A percentile compares a stretch with the other conserved stretches of the same genome.
These are phyloP conservation scores for Cephalopachus bancanus DNA, from an alignment of 2,797 vertebrate genomes.

Conservation along the genomic window DNA sequence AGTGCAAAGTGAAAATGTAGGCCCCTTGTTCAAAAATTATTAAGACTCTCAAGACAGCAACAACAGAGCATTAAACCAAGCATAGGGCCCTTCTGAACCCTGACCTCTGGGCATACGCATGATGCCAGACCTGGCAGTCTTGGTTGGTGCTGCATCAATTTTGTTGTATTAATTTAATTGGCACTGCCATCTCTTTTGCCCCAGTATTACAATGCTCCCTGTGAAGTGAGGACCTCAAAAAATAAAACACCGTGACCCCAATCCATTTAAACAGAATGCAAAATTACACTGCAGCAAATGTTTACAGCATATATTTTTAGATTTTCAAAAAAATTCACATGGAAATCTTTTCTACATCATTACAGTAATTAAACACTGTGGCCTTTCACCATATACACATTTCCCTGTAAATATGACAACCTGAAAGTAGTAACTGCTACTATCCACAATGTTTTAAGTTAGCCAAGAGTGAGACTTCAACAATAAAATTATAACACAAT, in stretches of 20 bases:
- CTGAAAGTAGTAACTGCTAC: slow-evolving; percentile 73
- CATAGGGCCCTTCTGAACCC: background rate
- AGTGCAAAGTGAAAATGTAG: slow-evolving; percentile 35
- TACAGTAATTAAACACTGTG: slow-evolving; percentile 79
- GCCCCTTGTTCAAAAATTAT: slow-evolving; percentile 36
- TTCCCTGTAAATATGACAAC: slow-evolving; percentile 79
- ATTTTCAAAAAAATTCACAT: slow-evolving; percentile 72
- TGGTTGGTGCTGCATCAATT: background rate
- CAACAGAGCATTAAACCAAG: background rate
- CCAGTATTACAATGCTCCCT: slow-evolving; percentile 64
- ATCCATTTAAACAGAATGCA: slow-evolving; percentile 30
- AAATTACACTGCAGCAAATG: slow-evolving; percentile 53
- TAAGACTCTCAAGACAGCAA: slow-evolving; percentile 45
- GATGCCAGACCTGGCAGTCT: background rate
- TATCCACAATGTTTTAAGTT: slow-evolving; percentile 75
- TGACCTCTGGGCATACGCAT: background rate
- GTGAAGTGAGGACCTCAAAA: slow-evolving; percentile 51
- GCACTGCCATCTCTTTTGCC: slow-evolving; percentile 53
- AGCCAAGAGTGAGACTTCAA: slow-evolving; percentile 78
- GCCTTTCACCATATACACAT: slow-evolving; percentile 74
- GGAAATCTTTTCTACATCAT: slow-evolving; percentile 75
- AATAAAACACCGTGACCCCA: slow-evolving; percentile 60
- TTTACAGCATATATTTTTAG: slow-evolving; percentile 70
- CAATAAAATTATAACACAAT: slow-evolving; percentile 72
- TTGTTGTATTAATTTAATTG: slow-evolving; percentile 56